phyloP scores from a whole-genome alignment of 2,888 invertebrate species.

The Cataglyphis rosenhaueri region DNA sequence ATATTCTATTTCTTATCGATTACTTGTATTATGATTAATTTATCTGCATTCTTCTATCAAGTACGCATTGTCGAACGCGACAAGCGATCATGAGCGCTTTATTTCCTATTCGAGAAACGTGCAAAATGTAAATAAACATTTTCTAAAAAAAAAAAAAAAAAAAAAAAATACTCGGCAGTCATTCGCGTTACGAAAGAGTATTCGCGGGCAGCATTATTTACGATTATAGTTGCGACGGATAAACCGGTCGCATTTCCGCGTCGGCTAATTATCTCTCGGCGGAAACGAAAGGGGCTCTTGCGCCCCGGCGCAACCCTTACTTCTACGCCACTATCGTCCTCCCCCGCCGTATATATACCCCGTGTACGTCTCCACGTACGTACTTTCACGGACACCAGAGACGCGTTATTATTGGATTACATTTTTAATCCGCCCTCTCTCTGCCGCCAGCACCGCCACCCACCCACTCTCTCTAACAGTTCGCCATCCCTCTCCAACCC shows the following conservation, averaged over 20 bases:
- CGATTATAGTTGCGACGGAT: slow-evolving; percentile 55
- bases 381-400: slow-evolving; percentile 83
- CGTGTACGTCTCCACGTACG: slow-evolving; percentile 73
- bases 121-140: slow-evolving; percentile 9
- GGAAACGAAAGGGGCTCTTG: slow-evolving; percentile 59
- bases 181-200: slow-evolving; percentile 49
- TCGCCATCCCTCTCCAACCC: slow-evolving; percentile 55
- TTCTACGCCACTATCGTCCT: slow-evolving; percentile 72
- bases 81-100: not conserved
- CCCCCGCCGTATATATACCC: slow-evolving; percentile 60
- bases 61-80: slow-evolving; percentile 3
- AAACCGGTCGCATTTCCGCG: slow-evolving; percentile 60
- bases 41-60: not conserved
- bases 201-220: slow-evolving; percentile 57
- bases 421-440: slow-evolving; percentile 85
- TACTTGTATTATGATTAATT: not conserved
- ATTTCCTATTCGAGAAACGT: not conserved
- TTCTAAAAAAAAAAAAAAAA: slow-evolving; percentile 16
- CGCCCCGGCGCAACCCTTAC: slow-evolving; percentile 67
- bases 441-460: slow-evolving; percentile 70
- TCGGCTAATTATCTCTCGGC: slow-evolving; percentile 67
- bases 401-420: slow-evolving; percentile 86
- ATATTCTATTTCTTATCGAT: not conserved
- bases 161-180: slow-evolving; percentile 25
- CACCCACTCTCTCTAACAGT: slow-evolving; percentile 66